phyloP scores from a whole-genome alignment of 2,888 invertebrate genomes.

The Sinelater perroti region DNA sequence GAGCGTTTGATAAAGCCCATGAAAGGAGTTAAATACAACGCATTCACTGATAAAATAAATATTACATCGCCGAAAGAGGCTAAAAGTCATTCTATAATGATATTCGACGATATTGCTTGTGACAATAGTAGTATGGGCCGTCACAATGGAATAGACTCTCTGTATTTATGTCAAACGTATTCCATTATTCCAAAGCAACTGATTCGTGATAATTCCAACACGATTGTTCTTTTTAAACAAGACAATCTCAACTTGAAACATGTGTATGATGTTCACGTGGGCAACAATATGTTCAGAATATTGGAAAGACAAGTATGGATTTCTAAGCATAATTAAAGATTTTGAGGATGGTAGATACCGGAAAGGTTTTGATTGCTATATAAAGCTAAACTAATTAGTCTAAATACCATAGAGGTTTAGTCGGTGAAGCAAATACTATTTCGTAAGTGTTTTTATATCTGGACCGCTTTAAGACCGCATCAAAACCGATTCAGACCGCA shows the following conservation, averaged over 20 bases:
- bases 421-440: no score
- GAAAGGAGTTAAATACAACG: conserved; percentile 41
- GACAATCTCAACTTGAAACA: conserved; percentile 53
- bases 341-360: conserved; percentile 48
- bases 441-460: no score
- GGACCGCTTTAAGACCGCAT: no score
- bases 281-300: conserved; percentile 46
- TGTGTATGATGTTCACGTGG: conserved; percentile 45
- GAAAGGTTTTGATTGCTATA: conserved; percentile 47
- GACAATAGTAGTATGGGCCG: conserved; percentile 49
- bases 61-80: conserved; percentile 41
- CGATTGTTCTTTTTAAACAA: conserved; percentile 51
- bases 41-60: conserved; percentile 30
- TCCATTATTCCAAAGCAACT: conserved; percentile 52
- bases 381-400: no score
- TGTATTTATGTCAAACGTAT: conserved; percentile 53
- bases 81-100: conserved; percentile 49
- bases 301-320: conserved; percentile 49
- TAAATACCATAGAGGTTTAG: no score
- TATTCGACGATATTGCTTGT: conserved; percentile 55
- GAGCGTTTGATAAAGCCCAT: conserved; percentile 35
- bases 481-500: not conserved
- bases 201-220: conserved; percentile 52
- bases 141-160: conserved; percentile 49
- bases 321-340: conserved; percentile 50